phyloP scores from a whole-genome alignment of 1,140 invertebrate genomes.

The Battus philenor region DNA sequence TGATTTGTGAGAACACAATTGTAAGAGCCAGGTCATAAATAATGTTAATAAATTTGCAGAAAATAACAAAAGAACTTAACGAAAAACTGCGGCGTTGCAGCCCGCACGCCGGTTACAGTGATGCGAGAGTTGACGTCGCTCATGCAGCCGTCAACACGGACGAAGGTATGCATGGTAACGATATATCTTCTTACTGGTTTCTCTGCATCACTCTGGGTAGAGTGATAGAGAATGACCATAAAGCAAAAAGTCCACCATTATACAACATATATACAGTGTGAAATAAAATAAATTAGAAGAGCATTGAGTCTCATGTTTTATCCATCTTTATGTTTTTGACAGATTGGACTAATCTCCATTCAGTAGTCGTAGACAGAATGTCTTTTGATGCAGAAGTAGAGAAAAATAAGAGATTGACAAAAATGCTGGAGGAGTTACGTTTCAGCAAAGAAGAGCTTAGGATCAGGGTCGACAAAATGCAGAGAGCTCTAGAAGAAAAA shows the following conservation, averaged over 20 bases:
- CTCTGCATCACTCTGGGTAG: too few species aligned
- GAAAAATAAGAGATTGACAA: conserved; percentile 55
- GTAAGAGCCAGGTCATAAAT: too few species aligned
- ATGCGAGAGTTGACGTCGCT: conserved; percentile 20
- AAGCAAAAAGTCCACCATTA: too few species aligned
- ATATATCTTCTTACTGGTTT: too few species aligned
- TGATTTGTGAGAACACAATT: too few species aligned
- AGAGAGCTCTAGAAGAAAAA: conserved; percentile 44
- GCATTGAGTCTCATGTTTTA: too few species aligned
- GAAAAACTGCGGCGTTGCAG: conserved; percentile 31
- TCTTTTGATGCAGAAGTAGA: conserved; percentile 62
- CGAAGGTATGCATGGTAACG: conserved; percentile 53
- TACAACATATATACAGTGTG: too few species aligned
- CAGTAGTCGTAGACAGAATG: conserved; percentile 64
- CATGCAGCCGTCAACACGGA: conserved; percentile 55
- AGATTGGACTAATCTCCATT: conserved; percentile 64
- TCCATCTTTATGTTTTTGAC: conserved; percentile 17
- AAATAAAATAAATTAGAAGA: too few species aligned
- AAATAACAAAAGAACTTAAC: conserved; percentile 33
- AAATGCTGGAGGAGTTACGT: conserved; percentile 51
- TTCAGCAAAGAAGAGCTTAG: conserved; percentile 54
- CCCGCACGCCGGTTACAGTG: conserved; percentile 19
- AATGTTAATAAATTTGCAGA: conserved; percentile 43
- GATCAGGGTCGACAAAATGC: conserved; percentile 46
- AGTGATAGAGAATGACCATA: too few species aligned